These are phyloP conservation scores for Helleia helle DNA, from an alignment of 2,888 invertebrate genomes.

Conservation along the genomic window DNA sequence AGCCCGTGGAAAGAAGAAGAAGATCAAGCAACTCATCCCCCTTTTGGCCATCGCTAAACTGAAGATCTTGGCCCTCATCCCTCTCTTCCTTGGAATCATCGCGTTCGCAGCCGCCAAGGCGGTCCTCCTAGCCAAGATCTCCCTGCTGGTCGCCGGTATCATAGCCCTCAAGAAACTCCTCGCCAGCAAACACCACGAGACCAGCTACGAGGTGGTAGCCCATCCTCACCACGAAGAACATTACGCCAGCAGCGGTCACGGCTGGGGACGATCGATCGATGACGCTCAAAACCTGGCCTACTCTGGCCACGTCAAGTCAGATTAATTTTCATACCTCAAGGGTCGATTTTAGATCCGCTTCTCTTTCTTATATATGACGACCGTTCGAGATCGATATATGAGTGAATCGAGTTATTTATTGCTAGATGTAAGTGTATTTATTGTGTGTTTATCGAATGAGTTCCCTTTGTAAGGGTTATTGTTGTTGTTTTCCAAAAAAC, in stretches of 20 bases:
- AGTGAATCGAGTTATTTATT: constrained; percentile 47
- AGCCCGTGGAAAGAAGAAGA: constrained; percentile 88
- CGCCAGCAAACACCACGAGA: constrained; percentile 78
- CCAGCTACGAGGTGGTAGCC: constrained; percentile 85
- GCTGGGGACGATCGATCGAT: constrained; percentile 78
- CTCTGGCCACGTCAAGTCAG: constrained; percentile 66
- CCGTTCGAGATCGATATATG: constrained; percentile 17
- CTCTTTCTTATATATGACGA: constrained; percentile 28
- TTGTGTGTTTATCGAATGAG: constrained; percentile 47
- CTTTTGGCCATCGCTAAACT: constrained; percentile 84
- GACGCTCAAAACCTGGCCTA: constrained; percentile 76
- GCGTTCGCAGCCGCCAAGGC: constrained; percentile 91
- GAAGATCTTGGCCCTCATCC: constrained; percentile 84
- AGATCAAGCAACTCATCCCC: constrained; percentile 83
- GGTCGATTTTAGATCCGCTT: constrained; percentile 29
- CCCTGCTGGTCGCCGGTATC: constrained; percentile 83
- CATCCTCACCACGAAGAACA: constrained; percentile 76
- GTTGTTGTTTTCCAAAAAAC: constrained; percentile 53
- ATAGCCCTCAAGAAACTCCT: constrained; percentile 81
- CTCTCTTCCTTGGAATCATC: constrained; percentile 81
- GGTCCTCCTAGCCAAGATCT: constrained; percentile 86
- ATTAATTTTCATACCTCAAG: constrained; percentile 33
- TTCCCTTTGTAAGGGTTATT: constrained; percentile 49
- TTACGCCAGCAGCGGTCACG: constrained; percentile 65
- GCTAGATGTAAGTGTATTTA: constrained; percentile 51